These are phyloP conservation scores for Gobiocypris rarus DNA, from an alignment of 2,113 vertebrate genomes.

Conservation along the genomic window DNA sequence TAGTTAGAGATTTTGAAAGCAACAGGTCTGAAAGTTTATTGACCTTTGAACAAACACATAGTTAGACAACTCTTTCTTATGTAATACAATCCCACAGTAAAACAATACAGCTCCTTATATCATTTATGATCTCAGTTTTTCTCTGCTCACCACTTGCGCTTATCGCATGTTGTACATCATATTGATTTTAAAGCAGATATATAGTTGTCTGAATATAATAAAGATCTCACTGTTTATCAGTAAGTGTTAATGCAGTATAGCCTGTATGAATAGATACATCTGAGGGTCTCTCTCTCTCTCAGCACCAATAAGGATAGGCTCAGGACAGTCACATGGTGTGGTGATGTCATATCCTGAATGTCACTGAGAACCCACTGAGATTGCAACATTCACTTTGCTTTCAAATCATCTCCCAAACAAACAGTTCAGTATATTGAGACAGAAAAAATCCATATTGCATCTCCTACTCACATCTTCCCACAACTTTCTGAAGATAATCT, in stretches of 20 bases:
- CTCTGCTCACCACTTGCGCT: neutral
- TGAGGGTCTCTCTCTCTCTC: neutral
- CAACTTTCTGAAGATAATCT: neutral
- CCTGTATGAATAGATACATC: neutral
- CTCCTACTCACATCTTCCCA: neutral
- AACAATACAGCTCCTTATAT: neutral
- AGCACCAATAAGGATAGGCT: neutral
- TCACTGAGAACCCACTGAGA: neutral
- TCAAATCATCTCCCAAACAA: neutral
- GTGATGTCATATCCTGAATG: neutral
- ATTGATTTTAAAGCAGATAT: neutral
- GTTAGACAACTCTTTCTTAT: neutral
- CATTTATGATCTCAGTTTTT: neutral
- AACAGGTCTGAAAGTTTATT: neutral
- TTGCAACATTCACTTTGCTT: neutral
- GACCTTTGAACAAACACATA: slow-evolving; percentile 7
- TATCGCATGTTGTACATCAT: neutral
- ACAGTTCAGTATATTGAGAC: neutral
- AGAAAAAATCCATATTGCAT: neutral
- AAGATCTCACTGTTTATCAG: neutral
- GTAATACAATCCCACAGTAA: neutral
- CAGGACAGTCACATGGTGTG: neutral
- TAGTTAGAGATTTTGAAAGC: neutral
- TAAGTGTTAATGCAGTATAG: neutral
- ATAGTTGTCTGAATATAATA: neutral